Conservation (phyloP, 2,797 vertebrate species). For the Falco columbarius region DNA sequence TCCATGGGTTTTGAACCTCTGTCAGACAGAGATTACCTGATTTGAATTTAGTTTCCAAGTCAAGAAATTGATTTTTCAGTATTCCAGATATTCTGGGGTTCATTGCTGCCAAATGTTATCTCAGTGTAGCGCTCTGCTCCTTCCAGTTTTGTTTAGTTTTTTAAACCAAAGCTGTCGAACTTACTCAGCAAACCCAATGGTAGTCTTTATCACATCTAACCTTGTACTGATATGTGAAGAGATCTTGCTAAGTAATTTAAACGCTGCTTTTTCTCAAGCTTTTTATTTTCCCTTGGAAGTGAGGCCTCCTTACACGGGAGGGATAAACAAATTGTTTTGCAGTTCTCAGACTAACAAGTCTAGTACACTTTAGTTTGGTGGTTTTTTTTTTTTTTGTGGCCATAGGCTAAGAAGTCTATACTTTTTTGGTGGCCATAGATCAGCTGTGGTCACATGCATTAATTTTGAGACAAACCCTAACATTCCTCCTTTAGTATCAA, state of each 20-base stretch:
- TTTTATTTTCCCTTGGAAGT: neutral
- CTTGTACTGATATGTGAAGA: conserved; percentile 18
- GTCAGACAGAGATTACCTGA: neutral
- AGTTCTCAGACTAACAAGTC: neutral
- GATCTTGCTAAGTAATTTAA: conserved; percentile 12
- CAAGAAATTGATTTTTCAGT: neutral
- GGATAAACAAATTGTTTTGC: neutral
- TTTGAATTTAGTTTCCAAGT: neutral
- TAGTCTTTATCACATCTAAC: neutral
- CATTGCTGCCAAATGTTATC: neutral
- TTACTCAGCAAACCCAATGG: neutral
- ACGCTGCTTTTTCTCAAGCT: neutral
- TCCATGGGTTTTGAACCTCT: neutral
- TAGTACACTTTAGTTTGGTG: neutral
- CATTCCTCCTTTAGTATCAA: neutral
- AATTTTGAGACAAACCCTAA: neutral
- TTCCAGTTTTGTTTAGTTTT: neutral
- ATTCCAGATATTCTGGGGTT: neutral
- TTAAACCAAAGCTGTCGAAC: neutral
- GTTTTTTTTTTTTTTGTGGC: no score
- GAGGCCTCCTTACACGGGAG: accelerated
- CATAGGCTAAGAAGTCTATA: no score
- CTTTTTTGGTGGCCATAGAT: neutral
- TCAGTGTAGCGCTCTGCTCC: neutral
- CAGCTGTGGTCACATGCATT: accelerated